phyloP scores from a whole-genome alignment of 2,888 invertebrate genomes.

The Thalpophila matura region DNA sequence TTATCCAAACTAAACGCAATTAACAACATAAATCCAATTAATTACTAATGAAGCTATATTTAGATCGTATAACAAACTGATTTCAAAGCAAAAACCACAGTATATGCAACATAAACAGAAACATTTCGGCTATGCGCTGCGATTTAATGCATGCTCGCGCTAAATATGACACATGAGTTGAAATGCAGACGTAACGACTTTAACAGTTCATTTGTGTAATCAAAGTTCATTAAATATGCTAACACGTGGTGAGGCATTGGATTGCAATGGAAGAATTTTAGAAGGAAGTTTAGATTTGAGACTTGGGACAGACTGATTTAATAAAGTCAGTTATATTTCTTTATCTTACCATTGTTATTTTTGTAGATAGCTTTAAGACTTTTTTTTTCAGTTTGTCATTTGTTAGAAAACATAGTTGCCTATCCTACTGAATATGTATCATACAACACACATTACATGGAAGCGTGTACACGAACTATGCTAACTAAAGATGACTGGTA shows the following conservation, averaged over 20 bases:
- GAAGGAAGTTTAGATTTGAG: neutral
- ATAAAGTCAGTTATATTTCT: too few species aligned
- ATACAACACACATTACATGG: neutral
- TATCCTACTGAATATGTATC: neutral
- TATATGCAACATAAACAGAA: slow-evolving; percentile 22
- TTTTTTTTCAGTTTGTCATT: too few species aligned
- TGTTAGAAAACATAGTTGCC: neutral
- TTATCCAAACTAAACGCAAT: neutral
- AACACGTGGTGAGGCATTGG: slow-evolving; percentile 12
- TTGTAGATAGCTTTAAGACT: too few species aligned
- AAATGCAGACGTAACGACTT: slow-evolving; percentile 58
- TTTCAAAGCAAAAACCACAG: slow-evolving; percentile 21
- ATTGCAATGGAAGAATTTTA: slow-evolving; percentile 9
- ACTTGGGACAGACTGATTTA: neutral
- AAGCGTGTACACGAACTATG: slow-evolving; percentile 14
- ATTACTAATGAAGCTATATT: slow-evolving; percentile 39
- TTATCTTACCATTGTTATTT: too few species aligned
- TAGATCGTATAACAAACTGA: slow-evolving; percentile 42
- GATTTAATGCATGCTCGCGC: slow-evolving; percentile 7
- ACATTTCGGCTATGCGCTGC: slow-evolving; percentile 10
- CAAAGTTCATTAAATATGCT: slow-evolving; percentile 47
- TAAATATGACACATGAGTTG: slow-evolving; percentile 46
- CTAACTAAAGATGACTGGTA: slow-evolving; percentile 42
- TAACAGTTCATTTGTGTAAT: slow-evolving; percentile 42
- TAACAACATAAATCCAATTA: slow-evolving; percentile 17